Evolutionary conservation across 92 coral and sea anemone species (phyloP).

Genomic region (Meandrina meandrites): DNA sequence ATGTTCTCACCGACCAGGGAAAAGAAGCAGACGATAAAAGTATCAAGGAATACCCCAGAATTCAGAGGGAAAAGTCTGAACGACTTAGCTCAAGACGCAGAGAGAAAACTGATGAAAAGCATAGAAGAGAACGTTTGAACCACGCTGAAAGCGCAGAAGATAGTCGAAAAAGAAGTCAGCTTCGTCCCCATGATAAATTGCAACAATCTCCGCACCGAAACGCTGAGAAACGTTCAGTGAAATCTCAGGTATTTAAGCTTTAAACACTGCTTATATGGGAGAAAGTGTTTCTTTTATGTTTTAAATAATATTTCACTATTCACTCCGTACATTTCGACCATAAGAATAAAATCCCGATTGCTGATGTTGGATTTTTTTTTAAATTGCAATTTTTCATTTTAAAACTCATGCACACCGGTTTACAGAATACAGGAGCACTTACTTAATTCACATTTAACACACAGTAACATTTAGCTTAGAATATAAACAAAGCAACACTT

Average conservation of each 20-base stretch:
- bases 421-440: too few species aligned
- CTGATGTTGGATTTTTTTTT: too few species aligned
- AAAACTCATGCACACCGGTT: too few species aligned
- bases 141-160: not conserved
- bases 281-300: too few species aligned
- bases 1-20: not conserved
- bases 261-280: not conserved
- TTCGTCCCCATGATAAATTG: not conserved
- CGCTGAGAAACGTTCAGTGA: conserved; percentile 1
- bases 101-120: not conserved
- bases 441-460: too few species aligned
- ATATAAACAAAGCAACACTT: too few species aligned
- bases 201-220: not conserved
- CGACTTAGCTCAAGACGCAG: not conserved
- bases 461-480: too few species aligned
- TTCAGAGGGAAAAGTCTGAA: not conserved
- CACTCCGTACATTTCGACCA: not conserved
- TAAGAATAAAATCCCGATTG: too few species aligned
- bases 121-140: not conserved
- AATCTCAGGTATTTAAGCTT: conserved; percentile 10
- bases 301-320: too few species aligned
- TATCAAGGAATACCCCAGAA: not conserved
- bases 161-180: not conserved
- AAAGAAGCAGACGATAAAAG: not conserved
- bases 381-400: too few species aligned